phyloP scores from a whole-genome alignment of 35 echinoderm and acorn worm genomes.

The Heliocidaris erythrogramma region DNA sequence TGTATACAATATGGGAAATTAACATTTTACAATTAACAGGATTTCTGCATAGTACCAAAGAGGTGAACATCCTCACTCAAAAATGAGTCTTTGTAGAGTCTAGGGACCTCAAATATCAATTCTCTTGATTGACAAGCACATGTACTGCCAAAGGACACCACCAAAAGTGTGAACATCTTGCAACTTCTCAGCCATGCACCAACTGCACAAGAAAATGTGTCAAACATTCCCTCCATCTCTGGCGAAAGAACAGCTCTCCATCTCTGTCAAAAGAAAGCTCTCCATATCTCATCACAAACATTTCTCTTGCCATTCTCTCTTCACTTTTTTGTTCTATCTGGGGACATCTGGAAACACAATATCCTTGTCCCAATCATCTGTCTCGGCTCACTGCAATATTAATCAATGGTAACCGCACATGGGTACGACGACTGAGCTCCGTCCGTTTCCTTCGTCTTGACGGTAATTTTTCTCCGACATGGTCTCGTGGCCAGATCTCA shows the following conservation, averaged over 20 bases:
- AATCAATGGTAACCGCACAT: conserved; percentile 42
- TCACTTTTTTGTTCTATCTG: neutral
- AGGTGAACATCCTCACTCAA: too few species aligned
- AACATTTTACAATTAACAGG: too few species aligned
- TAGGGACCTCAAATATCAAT: too few species aligned
- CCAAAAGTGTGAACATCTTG: too few species aligned
- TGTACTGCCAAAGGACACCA: too few species aligned
- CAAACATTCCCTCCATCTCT: neutral
- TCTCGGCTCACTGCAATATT: conserved; percentile 21
- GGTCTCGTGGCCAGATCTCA: conserved; percentile 1
- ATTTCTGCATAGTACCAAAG: too few species aligned
- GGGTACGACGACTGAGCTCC: neutral
- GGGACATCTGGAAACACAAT: conserved; percentile 2
- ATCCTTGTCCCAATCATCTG: neutral
- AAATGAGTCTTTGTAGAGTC: too few species aligned
- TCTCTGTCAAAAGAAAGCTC: neutral
- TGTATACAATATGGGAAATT: too few species aligned
- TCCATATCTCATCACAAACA: neutral
- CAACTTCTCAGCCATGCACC: too few species aligned
- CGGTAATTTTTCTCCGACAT: neutral
- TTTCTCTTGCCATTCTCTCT: neutral
- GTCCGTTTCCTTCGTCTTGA: neutral
- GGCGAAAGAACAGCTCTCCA: too few species aligned
- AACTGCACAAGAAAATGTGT: neutral
- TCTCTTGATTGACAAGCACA: too few species aligned